Base-by-base conservation (phyloP, 1,140 invertebrate species). In the Drepana arcuata region DNA sequence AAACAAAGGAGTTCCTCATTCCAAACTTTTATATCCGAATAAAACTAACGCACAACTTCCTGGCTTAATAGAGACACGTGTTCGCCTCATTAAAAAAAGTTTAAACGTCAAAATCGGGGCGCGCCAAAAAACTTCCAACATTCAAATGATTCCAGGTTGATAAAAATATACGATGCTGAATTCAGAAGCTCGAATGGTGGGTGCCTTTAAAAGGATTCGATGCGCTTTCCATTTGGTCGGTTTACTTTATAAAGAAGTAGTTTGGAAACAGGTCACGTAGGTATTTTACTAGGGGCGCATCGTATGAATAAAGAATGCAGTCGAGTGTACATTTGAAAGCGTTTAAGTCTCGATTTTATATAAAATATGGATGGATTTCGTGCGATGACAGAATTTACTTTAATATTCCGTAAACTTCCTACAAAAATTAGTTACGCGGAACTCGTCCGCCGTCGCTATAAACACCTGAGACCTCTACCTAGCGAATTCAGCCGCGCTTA, bases 241-340 rank as follows among this genome's bases (percentile, higher is more conserved):
- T 23, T 42, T n/a, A n/a, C n/a, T n/a, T n/a, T n/a, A n/a, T n/a
- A n/a, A n/a, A n/a, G n/a, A n/a, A 10, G 18, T 27, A 26, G 21
- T 42, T 42, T 14, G 41, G 16, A 35, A 11, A 16, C 15, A 1
- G 23, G 41, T 36, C 41, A 42, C 41, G 41, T 42, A 42, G 33
- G 41, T 36, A 27, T n/a, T 39, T 39, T 39, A 39, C 37, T 39
- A 30, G 26, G 32, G 32, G 33, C 28, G 34, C 33, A 32, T 31
- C 41, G 37, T 32, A 39, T 39, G 37, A 39, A 39, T 39, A 39
- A 39, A 30, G n/a, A 39, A 39, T 28, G 25, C 37, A 23, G 37
- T 29, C 14, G 35, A 37, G 37, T 39, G 21, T 39, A 30, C 32
- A 32, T 39, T 32, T 39, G 31, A 39, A 39, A 39, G 3, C n/a